Percentiles rank a stretch among this genome's conserved stretches.
Evolutionary conservation across 2,888 invertebrate species (phyloP).

Genomic region (Anaspis maculata): DNA sequence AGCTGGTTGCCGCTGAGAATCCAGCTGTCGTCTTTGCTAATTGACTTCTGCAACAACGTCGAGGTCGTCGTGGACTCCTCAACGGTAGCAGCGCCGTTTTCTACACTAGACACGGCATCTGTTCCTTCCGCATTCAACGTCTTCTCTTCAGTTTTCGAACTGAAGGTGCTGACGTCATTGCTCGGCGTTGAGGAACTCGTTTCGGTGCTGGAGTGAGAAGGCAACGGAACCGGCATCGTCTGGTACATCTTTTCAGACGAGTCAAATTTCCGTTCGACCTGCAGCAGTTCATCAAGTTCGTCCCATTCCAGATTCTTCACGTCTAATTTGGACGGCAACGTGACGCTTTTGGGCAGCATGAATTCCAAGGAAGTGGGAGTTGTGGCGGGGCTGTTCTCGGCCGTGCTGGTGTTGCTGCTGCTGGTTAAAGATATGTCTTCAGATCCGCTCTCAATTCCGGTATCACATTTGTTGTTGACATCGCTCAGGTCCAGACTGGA

Average conservation of each 20-base stretch:
- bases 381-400: slow-evolving; percentile 21
- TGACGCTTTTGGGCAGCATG: slow-evolving; percentile 37
- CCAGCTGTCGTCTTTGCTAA: slow-evolving; percentile 46
- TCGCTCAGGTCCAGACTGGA: slow-evolving; percentile 21
- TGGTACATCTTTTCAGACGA: slow-evolving; percentile 58
- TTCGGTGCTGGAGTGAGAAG: slow-evolving; percentile 46
- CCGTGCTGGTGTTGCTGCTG: slow-evolving; percentile 15
- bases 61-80: slow-evolving; percentile 23
- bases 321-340: slow-evolving; percentile 60
- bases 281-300: slow-evolving; percentile 60
- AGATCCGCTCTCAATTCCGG: slow-evolving; percentile 29
- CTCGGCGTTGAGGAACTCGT: slow-evolving; percentile 26
- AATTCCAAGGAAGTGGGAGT: slow-evolving; percentile 22
- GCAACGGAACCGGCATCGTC: slow-evolving; percentile 60
- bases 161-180: slow-evolving; percentile 19
- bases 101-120: slow-evolving; percentile 4
- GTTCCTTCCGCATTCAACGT: slow-evolving; percentile 1
- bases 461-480: slow-evolving; percentile 17
- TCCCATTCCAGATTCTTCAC: slow-evolving; percentile 61
- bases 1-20: slow-evolving; percentile 41
- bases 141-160: slow-evolving; percentile 7
- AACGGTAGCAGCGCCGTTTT: slow-evolving; percentile 18
- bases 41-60: slow-evolving; percentile 29
- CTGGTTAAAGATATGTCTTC: no score
- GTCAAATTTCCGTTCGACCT: slow-evolving; percentile 57